phyloP scores from a whole-genome alignment of 2,888 invertebrate genomes.

The Eupithecia inturbata region DNA sequence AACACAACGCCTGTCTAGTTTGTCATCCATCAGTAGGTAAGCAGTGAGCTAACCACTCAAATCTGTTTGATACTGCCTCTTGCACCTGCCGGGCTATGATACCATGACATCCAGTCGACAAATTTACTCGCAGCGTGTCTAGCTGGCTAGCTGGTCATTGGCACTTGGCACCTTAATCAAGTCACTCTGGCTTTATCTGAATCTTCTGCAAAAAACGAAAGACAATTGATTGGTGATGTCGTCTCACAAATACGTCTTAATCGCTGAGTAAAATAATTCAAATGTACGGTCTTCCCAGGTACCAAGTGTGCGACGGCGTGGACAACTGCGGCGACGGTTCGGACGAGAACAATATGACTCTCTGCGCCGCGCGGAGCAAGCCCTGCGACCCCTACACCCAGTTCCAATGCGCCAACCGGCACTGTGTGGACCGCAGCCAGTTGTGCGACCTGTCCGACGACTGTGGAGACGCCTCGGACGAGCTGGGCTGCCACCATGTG shows the following conservation, averaged over 20 bases:
- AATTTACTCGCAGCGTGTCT: too few relatives aligned
- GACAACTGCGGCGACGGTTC: slow-evolving; percentile 98
- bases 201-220: background rate
- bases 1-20: background rate
- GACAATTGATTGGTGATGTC: background rate
- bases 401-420: slow-evolving; percentile 94
- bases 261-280: background rate
- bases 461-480: slow-evolving; percentile 95
- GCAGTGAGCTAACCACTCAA: too few relatives aligned
- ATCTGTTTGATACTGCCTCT: too few relatives aligned
- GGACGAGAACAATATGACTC: slow-evolving; percentile 97
- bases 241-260: background rate
- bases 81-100: too few relatives aligned
- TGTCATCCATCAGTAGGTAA: background rate
- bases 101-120: too few relatives aligned
- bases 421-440: slow-evolving; percentile 90
- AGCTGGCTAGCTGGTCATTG: too few relatives aligned
- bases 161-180: background rate
- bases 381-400: slow-evolving; percentile 91
- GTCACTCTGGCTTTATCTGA: background rate
- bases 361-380: slow-evolving; percentile 90
- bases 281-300: slow-evolving; percentile 62
- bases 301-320: slow-evolving; percentile 94
- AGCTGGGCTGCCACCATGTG: slow-evolving; percentile 92
- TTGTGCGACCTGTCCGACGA: slow-evolving; percentile 96